A percentile compares a stretch with the other conserved stretches of the same genome.
These are phyloP conservation scores for Pterocles orientalis DNA, from an alignment of 2,113 vertebrate genomes.

Conservation along the genomic window DNA sequence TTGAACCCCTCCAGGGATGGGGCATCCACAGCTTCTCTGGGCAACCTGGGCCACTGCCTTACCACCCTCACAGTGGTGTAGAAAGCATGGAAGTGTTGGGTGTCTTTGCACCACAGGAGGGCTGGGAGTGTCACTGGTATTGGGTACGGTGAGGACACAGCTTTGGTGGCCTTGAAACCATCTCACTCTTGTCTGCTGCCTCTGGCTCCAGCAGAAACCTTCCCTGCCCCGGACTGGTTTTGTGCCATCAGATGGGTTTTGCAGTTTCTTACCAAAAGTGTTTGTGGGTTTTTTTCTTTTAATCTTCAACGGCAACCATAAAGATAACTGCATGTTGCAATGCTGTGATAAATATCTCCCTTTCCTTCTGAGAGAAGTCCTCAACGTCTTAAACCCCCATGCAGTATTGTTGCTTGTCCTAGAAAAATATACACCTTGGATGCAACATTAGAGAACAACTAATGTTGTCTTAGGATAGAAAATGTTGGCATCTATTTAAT, in stretches of 20 bases:
- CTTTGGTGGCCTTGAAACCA: neutral
- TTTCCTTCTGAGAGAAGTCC: neutral
- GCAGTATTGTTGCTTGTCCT: neutral
- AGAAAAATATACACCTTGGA: neutral
- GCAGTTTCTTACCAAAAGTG: neutral
- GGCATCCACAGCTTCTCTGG: too few species aligned
- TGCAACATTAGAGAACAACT: neutral
- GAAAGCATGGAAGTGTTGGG: neutral
- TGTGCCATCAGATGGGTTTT: neutral
- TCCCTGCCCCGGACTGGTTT: too few species aligned
- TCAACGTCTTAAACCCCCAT: fast-evolving
- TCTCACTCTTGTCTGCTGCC: neutral
- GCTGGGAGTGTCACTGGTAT: neutral
- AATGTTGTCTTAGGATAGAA: neutral
- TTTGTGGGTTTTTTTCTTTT: neutral
- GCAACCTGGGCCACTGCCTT: too few species aligned
- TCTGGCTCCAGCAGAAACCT: neutral
- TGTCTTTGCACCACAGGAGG: neutral
- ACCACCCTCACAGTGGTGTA: neutral
- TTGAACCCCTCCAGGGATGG: too few species aligned
- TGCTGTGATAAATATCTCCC: neutral
- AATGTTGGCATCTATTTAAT: neutral
- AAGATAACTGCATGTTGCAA: neutral
- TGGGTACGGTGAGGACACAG: neutral
- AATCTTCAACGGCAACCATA: neutral